Conservation (phyloP, 1,140 invertebrate genomes). For the Matsumurasca onukii region DNA sequence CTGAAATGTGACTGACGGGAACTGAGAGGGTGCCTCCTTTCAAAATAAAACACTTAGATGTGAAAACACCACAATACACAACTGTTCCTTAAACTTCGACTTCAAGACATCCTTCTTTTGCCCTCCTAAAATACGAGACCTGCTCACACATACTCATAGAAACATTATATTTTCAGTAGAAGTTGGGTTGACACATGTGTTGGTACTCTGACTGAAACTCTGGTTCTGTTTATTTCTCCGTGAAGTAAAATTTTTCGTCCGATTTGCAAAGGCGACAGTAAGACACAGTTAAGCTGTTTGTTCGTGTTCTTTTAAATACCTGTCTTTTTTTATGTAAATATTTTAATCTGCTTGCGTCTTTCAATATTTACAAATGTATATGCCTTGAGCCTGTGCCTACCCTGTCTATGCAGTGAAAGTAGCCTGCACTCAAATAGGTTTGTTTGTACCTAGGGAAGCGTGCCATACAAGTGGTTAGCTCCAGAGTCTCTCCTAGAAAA, state of each 20-base stretch:
- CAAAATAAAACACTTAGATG: not conserved
- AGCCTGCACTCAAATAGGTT: slow-evolving; percentile 39
- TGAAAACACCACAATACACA: not conserved
- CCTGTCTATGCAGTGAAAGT: slow-evolving; percentile 53
- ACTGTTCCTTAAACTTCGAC: not conserved
- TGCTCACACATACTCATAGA: not conserved
- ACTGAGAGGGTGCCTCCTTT: not conserved
- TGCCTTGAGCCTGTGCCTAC: not conserved
- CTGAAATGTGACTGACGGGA: not conserved
- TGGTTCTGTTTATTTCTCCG: no score
- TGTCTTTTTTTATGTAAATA: no score
- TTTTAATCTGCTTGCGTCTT: not conserved
- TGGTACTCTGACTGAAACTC: no score
- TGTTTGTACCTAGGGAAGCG: slow-evolving; percentile 55
- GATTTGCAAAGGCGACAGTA: no score
- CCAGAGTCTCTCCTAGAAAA: slow-evolving; percentile 77
- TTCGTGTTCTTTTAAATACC: no score
- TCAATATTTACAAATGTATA: not conserved
- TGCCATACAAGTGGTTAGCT: slow-evolving; percentile 83
- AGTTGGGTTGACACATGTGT: no score
- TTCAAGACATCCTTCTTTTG: not conserved
- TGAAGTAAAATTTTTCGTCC: no score
- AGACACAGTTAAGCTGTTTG: no score
- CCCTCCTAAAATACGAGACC: not conserved
- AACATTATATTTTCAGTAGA: not conserved